Evolutionary conservation across 2,888 invertebrate species (phyloP).

Genomic region (Epirrita christyi): DNA sequence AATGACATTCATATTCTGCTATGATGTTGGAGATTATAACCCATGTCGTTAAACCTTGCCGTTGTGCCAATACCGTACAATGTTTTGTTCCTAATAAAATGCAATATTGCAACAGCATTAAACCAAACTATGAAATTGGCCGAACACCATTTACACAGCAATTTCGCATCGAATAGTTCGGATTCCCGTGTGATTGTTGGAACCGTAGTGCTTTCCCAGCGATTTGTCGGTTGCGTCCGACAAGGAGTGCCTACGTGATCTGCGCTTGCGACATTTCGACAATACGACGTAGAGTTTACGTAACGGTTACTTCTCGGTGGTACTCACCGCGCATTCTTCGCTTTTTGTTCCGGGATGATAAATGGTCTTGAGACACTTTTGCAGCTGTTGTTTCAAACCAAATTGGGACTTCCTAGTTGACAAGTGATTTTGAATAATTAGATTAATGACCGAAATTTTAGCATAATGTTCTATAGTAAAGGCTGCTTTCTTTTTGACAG

Average conservation of each 20-base stretch:
- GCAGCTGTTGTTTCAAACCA: slow-evolving; percentile 32
- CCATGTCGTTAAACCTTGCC: too few species aligned
- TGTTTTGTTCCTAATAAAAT: slow-evolving; percentile 10
- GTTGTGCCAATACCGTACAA: slow-evolving; percentile 2
- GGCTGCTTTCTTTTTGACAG: too few species aligned
- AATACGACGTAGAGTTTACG: slow-evolving; percentile 62
- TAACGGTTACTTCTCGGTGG: slow-evolving; percentile 51
- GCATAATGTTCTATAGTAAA: not conserved
- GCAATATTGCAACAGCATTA: slow-evolving; percentile 13
- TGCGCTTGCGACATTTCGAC: slow-evolving; percentile 76
- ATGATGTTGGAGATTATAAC: too few species aligned
- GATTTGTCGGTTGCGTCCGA: slow-evolving; percentile 58
- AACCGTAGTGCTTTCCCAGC: slow-evolving; percentile 59
- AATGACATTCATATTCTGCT: too few species aligned
- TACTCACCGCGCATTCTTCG: slow-evolving; percentile 38
- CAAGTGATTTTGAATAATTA: slow-evolving; percentile 20
- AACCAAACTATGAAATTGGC: slow-evolving; percentile 22
- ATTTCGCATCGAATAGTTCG: slow-evolving; percentile 45
- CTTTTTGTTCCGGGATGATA: slow-evolving; percentile 43
- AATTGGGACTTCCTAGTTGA: slow-evolving; percentile 16
- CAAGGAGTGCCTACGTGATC: slow-evolving; percentile 64
- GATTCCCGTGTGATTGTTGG: slow-evolving; percentile 60
- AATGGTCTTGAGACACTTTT: slow-evolving; percentile 39
- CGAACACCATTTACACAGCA: slow-evolving; percentile 24
- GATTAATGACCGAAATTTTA: slow-evolving; percentile 1